Base-by-base conservation (phyloP, 2,888 invertebrate species). In the Rotaria macrura region DNA sequence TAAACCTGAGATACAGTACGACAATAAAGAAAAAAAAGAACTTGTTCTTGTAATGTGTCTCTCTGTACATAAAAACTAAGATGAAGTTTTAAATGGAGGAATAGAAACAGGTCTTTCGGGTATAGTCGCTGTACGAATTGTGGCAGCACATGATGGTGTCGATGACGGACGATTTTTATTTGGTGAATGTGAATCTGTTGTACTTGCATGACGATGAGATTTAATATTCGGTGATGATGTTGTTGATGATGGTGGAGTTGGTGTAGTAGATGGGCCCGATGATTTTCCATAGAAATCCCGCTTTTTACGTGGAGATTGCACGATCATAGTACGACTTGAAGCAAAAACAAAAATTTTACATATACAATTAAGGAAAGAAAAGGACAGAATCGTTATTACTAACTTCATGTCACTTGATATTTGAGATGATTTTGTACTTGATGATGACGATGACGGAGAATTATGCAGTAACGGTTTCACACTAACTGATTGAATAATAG, bases 201-300 rank as follows among this genome's bases (percentile, higher is more conserved):
- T 65, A 7, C 3, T 65, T 17, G 4, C 7, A 34, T 65, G 65
- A 0, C 65, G 65, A 65, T 65, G 65, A 20, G 65, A 65, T 65
- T 65, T 65, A 20, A 14, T 34, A 6, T 34, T 65, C 10, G 74
- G 40, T 79, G 43, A 79, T 79, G 74, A 79, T 14, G 7, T 43
- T 79, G 74, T n/a, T 43, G 79, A 43, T 79, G 79, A 79, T 1
- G 43, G 43, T n/a, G 79, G 34, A 6, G n/a, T 38, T 23, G 79
- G 17, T 79, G 74, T 23, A 38, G 3, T 23, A 17, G 74, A 25
- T 25, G 74, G 10, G 43, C 79, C 79, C 0, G 79, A 79, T 43
- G 43, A 43, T 43, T 79, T 79, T n/a, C 79, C 79, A 79, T 43
- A 79, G 17, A 43, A 79, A 79, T 79, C 79, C 43, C 79, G 79